Conservation (phyloP, 2,888 invertebrate genomes). For the Chrysolina americana region DNA sequence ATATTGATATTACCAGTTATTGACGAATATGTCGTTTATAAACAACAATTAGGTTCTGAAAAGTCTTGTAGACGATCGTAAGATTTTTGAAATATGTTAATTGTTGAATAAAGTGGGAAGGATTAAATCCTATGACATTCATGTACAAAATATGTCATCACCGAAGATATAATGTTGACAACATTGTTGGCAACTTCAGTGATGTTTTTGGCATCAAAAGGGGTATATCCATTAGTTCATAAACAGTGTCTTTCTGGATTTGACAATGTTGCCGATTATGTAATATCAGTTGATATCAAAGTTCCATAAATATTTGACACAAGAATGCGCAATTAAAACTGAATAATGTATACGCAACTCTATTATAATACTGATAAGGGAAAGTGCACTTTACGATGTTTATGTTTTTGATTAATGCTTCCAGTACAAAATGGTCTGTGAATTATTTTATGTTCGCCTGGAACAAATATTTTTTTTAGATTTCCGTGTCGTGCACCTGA, state of each 20-base stretch:
- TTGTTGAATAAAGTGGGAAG: background rate
- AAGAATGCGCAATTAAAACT: background rate
- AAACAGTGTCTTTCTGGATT: background rate
- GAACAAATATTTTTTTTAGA: no score
- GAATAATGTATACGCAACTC: background rate
- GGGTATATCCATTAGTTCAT: constrained; percentile 11
- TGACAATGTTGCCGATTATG: constrained; percentile 16
- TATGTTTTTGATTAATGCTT: no score
- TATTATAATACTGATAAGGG: background rate
- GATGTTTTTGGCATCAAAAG: constrained; percentile 6
- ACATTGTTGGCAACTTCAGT: constrained; percentile 6
- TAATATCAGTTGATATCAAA: background rate
- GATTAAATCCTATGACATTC: background rate
- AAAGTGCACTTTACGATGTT: no score
- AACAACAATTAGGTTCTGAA: background rate
- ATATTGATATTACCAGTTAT: background rate
- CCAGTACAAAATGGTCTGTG: no score
- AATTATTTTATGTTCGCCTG: no score
- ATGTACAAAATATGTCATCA: background rate
- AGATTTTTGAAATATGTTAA: background rate
- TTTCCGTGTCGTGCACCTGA: no score
- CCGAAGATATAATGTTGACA: constrained; percentile 13
- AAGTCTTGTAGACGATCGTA: no score
- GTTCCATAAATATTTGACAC: background rate
- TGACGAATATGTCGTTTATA: background rate